A percentile compares a stretch with the other conserved stretches of the same genome.
Evolutionary conservation across 2,888 invertebrate species (phyloP).

Genomic region (Tromatobia lineatoria): DNA sequence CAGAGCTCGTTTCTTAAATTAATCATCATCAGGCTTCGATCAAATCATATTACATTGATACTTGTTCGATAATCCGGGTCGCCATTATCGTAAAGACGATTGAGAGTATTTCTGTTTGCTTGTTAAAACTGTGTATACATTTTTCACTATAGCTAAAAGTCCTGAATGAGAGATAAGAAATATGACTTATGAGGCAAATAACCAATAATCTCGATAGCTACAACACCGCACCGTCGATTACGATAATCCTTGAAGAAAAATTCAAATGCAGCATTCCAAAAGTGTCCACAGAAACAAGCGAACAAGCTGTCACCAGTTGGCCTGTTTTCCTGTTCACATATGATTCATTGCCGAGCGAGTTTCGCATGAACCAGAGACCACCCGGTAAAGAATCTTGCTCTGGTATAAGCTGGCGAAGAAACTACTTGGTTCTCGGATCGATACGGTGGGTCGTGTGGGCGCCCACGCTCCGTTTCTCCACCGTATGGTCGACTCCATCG

Average conservation of each 20-base stretch:
- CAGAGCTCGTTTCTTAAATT: neutral
- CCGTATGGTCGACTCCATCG: conserved; percentile 50
- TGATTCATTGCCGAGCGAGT: conserved; percentile 81
- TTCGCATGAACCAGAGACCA: conserved; percentile 77
- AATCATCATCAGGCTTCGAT: neutral
- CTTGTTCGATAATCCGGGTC: neutral
- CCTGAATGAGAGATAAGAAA: too few species aligned
- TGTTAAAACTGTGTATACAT: too few species aligned
- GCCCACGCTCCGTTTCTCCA: conserved; percentile 79
- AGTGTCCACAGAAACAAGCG: conserved; percentile 19
- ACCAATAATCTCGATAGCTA: too few species aligned
- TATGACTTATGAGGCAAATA: too few species aligned
- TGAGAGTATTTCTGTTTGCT: too few species aligned
- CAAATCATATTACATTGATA: neutral
- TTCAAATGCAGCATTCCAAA: conserved; percentile 8
- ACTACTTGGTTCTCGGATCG: conserved; percentile 81
- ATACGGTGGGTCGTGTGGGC: conserved; percentile 77
- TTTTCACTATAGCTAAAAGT: too few species aligned
- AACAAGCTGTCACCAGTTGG: conserved; percentile 71
- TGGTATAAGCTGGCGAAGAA: conserved; percentile 59
- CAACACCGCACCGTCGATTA: neutral
- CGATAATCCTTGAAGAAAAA: neutral
- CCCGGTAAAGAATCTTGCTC: conserved; percentile 77
- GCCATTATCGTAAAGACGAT: neutral
- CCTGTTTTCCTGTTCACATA: conserved; percentile 75